phyloP scores from a whole-genome alignment of 2,797 vertebrate species.

The Gambelia wislizenii region DNA sequence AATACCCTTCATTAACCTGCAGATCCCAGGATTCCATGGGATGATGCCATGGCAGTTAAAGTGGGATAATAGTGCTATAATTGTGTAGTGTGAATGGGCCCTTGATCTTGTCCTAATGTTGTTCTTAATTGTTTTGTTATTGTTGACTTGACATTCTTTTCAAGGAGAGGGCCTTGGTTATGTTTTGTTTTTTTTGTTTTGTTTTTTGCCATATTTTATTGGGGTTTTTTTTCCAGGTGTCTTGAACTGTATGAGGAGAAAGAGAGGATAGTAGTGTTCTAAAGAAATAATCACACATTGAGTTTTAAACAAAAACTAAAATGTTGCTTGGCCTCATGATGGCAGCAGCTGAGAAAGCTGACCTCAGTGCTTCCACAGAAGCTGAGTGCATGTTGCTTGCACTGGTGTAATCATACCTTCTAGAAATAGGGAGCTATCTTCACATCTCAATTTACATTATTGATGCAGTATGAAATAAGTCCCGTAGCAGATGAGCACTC shows the following conservation, averaged over 20 bases:
- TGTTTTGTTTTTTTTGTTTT: too few relatives aligned
- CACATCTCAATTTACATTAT: conserved; percentile 82
- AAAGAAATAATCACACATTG: conserved; percentile 13
- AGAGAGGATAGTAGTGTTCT: neutral
- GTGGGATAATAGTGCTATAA: neutral
- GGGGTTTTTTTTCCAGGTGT: neutral
- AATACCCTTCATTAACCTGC: too few relatives aligned
- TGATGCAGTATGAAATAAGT: conserved; percentile 82
- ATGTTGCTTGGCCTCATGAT: conserved; percentile 57
- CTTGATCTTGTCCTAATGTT: neutral
- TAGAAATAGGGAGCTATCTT: conserved; percentile 80
- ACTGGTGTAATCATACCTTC: conserved; percentile 76
- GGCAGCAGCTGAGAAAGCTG: conserved; percentile 61
- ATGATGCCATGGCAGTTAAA: neutral
- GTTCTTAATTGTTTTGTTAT: neutral
- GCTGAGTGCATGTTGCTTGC: conserved; percentile 69
- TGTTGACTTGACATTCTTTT: neutral
- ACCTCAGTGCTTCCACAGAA: conserved; percentile 72
- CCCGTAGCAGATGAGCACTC: conserved; percentile 78
- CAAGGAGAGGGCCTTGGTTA: too few relatives aligned
- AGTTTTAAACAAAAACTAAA: conserved; percentile 42
- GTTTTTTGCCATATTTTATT: too few relatives aligned
- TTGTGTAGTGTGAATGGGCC: neutral
- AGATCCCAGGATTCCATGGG: neutral
- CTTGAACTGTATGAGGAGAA: neutral